phyloP scores from a whole-genome alignment of 2,888 invertebrate species.

The Erebia epiphron region DNA sequence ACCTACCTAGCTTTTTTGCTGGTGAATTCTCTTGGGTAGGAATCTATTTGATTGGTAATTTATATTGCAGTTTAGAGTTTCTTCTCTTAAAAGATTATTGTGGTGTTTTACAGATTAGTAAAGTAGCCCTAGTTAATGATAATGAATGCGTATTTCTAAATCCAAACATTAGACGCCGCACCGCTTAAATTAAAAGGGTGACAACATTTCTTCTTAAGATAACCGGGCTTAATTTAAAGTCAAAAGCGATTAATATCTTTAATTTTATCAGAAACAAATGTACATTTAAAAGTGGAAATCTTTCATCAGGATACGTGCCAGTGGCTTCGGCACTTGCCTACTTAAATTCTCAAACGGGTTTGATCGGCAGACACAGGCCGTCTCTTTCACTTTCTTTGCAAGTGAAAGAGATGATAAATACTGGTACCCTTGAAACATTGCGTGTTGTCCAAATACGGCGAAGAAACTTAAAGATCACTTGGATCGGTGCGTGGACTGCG shows the following conservation, averaged over 20 bases:
- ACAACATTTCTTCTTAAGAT: not conserved
- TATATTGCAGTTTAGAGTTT: not conserved
- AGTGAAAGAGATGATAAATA: conserved; percentile 30
- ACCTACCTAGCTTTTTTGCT: not conserved
- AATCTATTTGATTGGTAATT: not conserved
- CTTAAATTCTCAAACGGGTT: conserved; percentile 32
- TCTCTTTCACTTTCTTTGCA: conserved; percentile 27
- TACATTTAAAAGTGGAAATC: conserved; percentile 28
- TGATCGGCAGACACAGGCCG: conserved; percentile 8
- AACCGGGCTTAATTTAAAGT: conserved; percentile 4
- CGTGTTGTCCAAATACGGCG: conserved; percentile 34
- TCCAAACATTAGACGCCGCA: not conserved
- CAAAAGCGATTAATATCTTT: conserved; percentile 10
- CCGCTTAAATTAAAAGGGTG: not conserved
- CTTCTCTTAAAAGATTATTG: too few species aligned
- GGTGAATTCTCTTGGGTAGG: not conserved
- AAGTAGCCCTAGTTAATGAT: too few species aligned
- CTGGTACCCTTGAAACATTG: conserved; percentile 31
- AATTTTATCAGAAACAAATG: conserved; percentile 26
- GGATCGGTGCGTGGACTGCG: conserved; percentile 21
- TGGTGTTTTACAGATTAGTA: too few species aligned
- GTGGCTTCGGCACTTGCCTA: conserved; percentile 5
- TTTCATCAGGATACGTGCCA: conserved; percentile 24
- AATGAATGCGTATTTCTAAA: too few species aligned
- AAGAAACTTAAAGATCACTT: conserved; percentile 36